Conservation (phyloP, 2,797 vertebrate species). For the Microtus obscurus region DNA sequence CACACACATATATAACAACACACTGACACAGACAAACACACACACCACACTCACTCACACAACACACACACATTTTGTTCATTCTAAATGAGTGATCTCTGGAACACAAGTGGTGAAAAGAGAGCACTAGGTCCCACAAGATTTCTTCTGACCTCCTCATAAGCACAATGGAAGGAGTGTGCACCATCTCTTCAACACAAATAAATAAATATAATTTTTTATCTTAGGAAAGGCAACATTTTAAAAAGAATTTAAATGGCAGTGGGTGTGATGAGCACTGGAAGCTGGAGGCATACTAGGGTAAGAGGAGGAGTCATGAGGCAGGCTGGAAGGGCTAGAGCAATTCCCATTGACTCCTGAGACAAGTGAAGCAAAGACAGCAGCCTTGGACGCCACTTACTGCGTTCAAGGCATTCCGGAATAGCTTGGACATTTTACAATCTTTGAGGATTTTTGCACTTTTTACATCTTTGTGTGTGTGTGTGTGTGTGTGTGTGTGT, state of each 20-base stretch:
- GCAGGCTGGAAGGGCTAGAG: neutral
- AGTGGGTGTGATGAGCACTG: fast-evolving
- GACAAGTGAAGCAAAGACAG: neutral
- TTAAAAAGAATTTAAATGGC: neutral
- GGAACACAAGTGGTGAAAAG: neutral
- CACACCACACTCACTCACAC: neutral
- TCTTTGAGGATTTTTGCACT: neutral
- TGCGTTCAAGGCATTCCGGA: fast-evolving
- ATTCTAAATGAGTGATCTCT: neutral
- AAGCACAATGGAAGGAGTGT: neutral
- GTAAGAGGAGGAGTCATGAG: fast-evolving
- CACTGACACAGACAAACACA: neutral
- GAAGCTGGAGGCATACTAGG: neutral
- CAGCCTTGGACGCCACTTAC: too few species aligned
- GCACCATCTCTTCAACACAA: neutral
- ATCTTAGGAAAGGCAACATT: neutral
- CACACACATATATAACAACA: neutral
- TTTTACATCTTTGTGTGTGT: neutral
- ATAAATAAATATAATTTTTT: neutral
- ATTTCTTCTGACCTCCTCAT: neutral
- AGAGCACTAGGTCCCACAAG: too few species aligned
- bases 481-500: neutral
- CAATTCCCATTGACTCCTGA: neutral
- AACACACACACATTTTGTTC: neutral
- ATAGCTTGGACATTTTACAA: fast-evolving